A percentile compares a stretch with the other conserved stretches of the same genome.
These are phyloP conservation scores for Falcaria lacertinaria DNA, from an alignment of 2,888 invertebrate species.

Conservation along the genomic window DNA sequence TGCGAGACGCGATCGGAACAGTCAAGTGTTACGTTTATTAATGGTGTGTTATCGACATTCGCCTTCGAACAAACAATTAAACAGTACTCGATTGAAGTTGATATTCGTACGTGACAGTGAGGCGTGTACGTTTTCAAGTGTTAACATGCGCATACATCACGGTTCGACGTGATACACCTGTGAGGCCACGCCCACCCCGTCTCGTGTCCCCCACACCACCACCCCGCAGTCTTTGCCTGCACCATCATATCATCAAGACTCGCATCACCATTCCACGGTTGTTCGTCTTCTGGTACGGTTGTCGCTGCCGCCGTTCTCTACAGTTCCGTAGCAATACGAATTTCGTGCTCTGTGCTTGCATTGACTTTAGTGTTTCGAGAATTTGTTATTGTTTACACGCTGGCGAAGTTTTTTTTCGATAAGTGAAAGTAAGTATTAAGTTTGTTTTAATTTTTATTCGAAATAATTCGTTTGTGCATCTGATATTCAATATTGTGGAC, in stretches of 20 bases:
- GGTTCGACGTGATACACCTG: conserved; percentile 69
- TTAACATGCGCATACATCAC: conserved; percentile 75
- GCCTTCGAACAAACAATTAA: conserved; percentile 57
- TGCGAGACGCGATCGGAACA: conserved; percentile 11
- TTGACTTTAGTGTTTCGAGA: conserved; percentile 39
- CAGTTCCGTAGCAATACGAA: conserved; percentile 46
- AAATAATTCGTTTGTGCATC: neutral
- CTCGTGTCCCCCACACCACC: conserved; percentile 12
- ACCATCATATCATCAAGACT: conserved; percentile 64
- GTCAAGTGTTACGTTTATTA: conserved; percentile 33
- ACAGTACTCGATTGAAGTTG: conserved; percentile 36
- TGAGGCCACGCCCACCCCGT: conserved; percentile 53
- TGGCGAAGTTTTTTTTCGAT: conserved; percentile 6
- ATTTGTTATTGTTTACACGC: conserved; percentile 28
- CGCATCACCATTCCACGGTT: conserved; percentile 55
- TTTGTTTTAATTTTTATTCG: conserved; percentile 5
- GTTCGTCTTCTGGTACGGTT: conserved; percentile 50
- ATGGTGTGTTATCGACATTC: conserved; percentile 49
- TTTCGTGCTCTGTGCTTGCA: conserved; percentile 55
- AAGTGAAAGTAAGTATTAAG: conserved; percentile 24
- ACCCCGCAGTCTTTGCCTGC: conserved; percentile 40
- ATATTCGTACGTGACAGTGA: conserved; percentile 57
- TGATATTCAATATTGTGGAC: neutral
- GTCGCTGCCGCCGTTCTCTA: conserved; percentile 34
- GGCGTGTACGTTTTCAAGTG: conserved; percentile 68